Percentiles rank a stretch among this genome's conserved stretches.
Conservation (phyloP, 2,113 vertebrate genomes). For the Oreamnos americanus region DNA sequence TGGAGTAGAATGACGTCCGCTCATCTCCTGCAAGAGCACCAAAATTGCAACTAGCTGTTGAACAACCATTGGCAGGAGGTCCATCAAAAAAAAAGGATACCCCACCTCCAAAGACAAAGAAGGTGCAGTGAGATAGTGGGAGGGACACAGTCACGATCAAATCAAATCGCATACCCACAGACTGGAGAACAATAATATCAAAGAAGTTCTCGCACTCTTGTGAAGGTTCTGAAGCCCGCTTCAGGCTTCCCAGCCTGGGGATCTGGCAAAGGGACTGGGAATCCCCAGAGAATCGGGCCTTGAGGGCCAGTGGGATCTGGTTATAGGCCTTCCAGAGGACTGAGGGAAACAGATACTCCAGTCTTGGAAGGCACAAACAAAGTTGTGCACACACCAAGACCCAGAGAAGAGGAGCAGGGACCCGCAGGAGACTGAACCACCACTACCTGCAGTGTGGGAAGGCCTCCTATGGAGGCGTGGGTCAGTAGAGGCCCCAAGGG, state of each 20-base stretch:
- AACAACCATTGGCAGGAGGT: neutral
- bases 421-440: neutral
- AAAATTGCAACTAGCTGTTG: neutral
- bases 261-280: neutral
- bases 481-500: neutral
- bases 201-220: rapidly evolving
- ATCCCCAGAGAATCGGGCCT: neutral
- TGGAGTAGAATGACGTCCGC: rapidly evolving
- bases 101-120: neutral
- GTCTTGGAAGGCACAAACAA: neutral
- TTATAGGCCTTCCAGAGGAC: neutral
- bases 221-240: neutral
- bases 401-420: neutral
- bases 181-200: neutral
- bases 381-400: neutral
- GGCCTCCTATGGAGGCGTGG: neutral
- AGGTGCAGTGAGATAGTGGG: neutral
- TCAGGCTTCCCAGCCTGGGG: neutral
- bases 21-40: neutral
- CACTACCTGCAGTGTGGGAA: neutral
- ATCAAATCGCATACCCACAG: neutral
- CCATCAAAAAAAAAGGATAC: neutral
- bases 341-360: neutral
- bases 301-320: neutral
- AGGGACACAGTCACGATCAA: neutral